phyloP scores from a whole-genome alignment of 2,113 vertebrate species.

The Nothoprocta perdicaria region DNA sequence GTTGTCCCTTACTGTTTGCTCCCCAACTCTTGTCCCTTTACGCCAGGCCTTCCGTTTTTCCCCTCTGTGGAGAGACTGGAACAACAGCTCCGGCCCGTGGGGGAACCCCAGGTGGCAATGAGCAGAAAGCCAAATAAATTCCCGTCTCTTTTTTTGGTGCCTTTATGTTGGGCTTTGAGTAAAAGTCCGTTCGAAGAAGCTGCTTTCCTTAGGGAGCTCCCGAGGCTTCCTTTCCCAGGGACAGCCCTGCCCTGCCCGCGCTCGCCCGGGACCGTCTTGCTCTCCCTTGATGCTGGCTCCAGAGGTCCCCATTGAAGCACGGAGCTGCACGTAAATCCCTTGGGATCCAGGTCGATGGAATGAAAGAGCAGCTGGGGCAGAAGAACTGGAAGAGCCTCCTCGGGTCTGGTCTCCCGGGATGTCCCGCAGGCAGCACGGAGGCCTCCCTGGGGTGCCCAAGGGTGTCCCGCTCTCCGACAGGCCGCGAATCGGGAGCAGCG shows the following conservation, averaged over 20 bases:
- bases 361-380: neutral
- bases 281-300: neutral
- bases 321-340: neutral
- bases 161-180: slow-evolving; percentile 71
- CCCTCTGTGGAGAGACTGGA: neutral
- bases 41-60: neutral
- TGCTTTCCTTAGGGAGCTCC: slow-evolving; percentile 75
- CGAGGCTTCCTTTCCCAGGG: slow-evolving; percentile 2
- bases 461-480: fast-evolving
- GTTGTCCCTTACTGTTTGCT: neutral
- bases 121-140: slow-evolving; percentile 60
- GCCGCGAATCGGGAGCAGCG: neutral
- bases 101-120: neutral
- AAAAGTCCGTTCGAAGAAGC: slow-evolving; percentile 72
- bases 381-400: slow-evolving; percentile 33
- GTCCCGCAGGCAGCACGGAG: slow-evolving; percentile 3
- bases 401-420: neutral
- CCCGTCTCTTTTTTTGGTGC: slow-evolving; percentile 57
- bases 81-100: neutral
- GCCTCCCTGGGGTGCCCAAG: neutral
- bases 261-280: neutral
- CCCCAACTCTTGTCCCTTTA: neutral
- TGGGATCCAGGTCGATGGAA: neutral
- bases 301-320: slow-evolving; percentile 5
- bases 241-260: neutral